Base-by-base conservation (phyloP, 2,113 vertebrate genomes). In the Porphyrio hochstetteri region DNA sequence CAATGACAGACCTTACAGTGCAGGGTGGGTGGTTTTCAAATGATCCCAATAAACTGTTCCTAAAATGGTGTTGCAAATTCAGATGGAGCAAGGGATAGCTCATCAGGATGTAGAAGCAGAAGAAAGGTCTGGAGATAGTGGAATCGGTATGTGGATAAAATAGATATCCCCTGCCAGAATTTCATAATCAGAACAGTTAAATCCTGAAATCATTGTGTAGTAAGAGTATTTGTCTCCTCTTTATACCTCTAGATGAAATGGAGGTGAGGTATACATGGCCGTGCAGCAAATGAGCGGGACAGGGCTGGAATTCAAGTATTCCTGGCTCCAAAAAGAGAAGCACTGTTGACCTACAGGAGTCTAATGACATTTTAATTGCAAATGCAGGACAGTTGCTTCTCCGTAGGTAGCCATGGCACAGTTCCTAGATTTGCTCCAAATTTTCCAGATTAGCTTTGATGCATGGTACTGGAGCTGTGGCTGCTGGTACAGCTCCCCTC, bases 361-460 rank as follows among this genome's bases (percentile, higher is more conserved):
- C 82, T 96, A 93, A 95, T 72, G 88, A 88, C 60, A 92, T 93
- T 90, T 95, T 88, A 93, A 92, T 94, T 11, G 10, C 60, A 81
- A 92, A 86, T 81, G 80, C 3, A 6, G 60, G 93, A 94, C 90
- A 93, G 85, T 93, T 94, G 88, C 88, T 90, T 93, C 79, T 80
- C 92, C 80, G 78, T 48, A 74, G 76, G 94, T 68, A 94, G 88
- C 64, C 86, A 48, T 81, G 93, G 93, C 93, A 86, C 52, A 20
- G 56, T 64, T 96, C 92, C 93, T 83, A 67, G 85, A 40, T 92
- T 68, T 81, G 36, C 23, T 88, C 31, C 63, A 85, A 82, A 92
- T 77, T 74, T 82, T 60, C 55, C 68, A 88, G 59, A 75, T 81
- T 35, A 63, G 27, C 28, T 77, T 31, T 78, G 79, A 86, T 2